Evolutionary conservation across 2,888 invertebrate genomes (phyloP).

Genomic region (Epinotia ramella): DNA sequence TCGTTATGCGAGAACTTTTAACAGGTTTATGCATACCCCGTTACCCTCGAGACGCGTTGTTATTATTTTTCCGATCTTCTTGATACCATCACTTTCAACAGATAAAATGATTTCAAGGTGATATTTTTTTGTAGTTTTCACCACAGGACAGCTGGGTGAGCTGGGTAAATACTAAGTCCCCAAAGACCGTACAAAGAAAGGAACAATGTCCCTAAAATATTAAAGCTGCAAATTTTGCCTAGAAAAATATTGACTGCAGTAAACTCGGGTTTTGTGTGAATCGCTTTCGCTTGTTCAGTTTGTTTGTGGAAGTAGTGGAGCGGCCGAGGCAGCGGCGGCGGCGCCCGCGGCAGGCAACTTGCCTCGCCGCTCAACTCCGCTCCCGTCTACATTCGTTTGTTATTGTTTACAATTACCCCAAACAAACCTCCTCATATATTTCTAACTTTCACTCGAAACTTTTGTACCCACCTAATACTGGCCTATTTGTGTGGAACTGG

Average conservation of each 20-base stretch:
- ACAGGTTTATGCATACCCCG: conserved; percentile 45
- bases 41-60: conserved; percentile 37
- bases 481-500: conserved; percentile 65
- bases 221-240: conserved; percentile 22
- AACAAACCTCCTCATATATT: conserved; percentile 74
- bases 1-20: conserved; percentile 46
- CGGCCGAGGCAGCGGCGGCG: conserved; percentile 47
- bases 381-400: conserved; percentile 69
- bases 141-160: too few relatives aligned
- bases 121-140: too few relatives aligned
- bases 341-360: conserved; percentile 40
- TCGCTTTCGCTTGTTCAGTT: conserved; percentile 52
- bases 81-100: not conserved
- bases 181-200: not conserved
- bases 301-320: conserved; percentile 59
- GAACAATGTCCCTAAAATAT: conserved; percentile 17
- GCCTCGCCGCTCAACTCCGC: conserved; percentile 51
- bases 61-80: conserved; percentile 24
- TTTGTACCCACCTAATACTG: conserved; percentile 61
- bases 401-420: conserved; percentile 77
- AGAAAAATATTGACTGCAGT: conserved; percentile 30
- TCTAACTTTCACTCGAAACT: conserved; percentile 67
- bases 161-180: not conserved
- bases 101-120: not conserved
- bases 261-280: conserved; percentile 47